Percentiles rank a stretch among this genome's conserved stretches.
These are phyloP conservation scores for Deilephila porcellus DNA, from an alignment of 2,888 invertebrate species.

Conservation along the genomic window DNA sequence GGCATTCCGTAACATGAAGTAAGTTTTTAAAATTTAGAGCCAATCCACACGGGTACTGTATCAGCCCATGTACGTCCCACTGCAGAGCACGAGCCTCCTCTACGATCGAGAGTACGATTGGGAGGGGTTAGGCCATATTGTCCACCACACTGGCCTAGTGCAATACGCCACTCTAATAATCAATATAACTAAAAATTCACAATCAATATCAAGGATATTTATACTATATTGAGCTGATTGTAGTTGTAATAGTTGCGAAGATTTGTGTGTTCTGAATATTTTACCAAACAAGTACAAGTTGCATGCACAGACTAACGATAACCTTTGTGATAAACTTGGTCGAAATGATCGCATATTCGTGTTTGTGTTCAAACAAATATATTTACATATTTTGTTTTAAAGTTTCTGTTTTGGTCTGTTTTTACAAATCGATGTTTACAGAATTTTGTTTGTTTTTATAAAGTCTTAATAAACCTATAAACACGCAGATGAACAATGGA, in stretches of 20 bases:
- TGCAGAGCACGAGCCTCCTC: no score
- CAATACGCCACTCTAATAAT: no score
- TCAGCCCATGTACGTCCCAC: no score
- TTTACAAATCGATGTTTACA: not conserved
- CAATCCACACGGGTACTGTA: no score
- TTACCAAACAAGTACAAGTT: not conserved
- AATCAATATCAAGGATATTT: not conserved
- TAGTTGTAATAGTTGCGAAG: not conserved
- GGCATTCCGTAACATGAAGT: no score
- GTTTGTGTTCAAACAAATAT: not conserved
- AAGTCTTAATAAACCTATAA: no score
- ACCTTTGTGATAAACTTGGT: constrained; percentile 13
- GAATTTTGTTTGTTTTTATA: not conserved
- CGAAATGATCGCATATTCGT: not conserved
- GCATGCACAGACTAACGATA: not conserved
- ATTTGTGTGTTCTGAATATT: not conserved
- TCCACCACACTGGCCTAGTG: no score
- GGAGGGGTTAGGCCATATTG: no score
- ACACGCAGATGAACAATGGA: no score
- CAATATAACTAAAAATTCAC: not conserved
- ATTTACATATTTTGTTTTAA: not conserved
- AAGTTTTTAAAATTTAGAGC: no score
- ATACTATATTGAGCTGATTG: not conserved
- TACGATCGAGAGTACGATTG: no score
- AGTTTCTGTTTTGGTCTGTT: not conserved